Base-by-base conservation (phyloP, 2,888 invertebrate species). In the Aplocera efformata region DNA sequence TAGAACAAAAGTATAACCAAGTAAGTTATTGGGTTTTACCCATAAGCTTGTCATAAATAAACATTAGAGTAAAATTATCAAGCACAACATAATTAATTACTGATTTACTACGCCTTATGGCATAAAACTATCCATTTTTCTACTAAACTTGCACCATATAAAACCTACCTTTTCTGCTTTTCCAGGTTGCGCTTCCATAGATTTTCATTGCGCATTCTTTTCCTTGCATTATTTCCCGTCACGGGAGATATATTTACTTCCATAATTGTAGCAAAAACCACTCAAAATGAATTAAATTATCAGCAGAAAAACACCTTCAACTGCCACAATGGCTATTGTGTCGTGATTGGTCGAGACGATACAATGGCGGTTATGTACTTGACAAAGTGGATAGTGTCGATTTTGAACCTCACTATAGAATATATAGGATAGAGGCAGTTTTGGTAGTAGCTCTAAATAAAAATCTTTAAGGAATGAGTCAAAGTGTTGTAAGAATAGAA, bases 251-350 rank as follows among this genome's bases (percentile, higher is more conserved):
- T n/a, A n/a, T n/a, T n/a, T n/a, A n/a, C n/a, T n/a, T n/a, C n/a
- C n/a, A n/a, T n/a, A n/a, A n/a, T n/a, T n/a, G n/a, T n/a, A n/a
- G n/a, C n/a, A n/a, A n/a, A n/a, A n/a, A n/a, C n/a, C n/a, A n/a
- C n/a, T n/a, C n/a, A n/a, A n/a, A n/a, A n/a, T n/a, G n/a, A n/a
- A n/a, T n/a, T n/a, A n/a, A 33, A 1, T 24, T 8, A 8, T 24
- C 3, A 24, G 2, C 28, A 31, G 6, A 26, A 31, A 26, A 13
- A 27, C 36, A 39, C 53, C 44, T 35, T 25, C 42, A 56, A 35
- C 31, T 41, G 41, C 42, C 24, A 24, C 24, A 24, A 24, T 24
- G 24, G 24, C n/a, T 24, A 24, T 8, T 24, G 24, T 8, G 24
- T 24, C 24, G 24, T 6, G 24, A 24, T 24, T 24, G 24, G 24